A percentile compares a stretch with the other conserved stretches of the same genome.
Evolutionary conservation across 92 coral and sea anemone species (phyloP).

Genomic region (Micromussa lordhowensis): DNA sequence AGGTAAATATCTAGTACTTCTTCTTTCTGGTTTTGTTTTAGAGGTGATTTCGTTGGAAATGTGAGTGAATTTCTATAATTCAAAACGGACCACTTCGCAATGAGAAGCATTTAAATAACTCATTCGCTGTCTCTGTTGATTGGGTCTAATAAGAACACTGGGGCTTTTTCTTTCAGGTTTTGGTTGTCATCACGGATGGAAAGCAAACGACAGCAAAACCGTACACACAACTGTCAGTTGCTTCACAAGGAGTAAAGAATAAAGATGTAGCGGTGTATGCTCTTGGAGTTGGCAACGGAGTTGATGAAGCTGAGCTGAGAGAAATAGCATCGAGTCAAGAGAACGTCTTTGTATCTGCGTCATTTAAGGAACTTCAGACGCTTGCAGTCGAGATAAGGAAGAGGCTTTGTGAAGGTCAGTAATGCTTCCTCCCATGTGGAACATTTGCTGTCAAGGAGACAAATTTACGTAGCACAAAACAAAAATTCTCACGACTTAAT

Average conservation of each 20-base stretch:
- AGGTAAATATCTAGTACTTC: too few relatives aligned
- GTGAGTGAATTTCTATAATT: too few relatives aligned
- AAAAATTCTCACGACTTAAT: too few relatives aligned
- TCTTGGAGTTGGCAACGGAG: conserved; percentile 57
- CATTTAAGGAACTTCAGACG: conserved; percentile 25
- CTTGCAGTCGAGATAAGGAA: conserved; percentile 7
- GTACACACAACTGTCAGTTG: conserved; percentile 37
- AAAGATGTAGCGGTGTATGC: conserved; percentile 62
- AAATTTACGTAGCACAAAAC: too few relatives aligned
- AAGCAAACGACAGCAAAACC: conserved; percentile 51
- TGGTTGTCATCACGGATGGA: conserved; percentile 63
- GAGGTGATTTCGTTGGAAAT: too few relatives aligned
- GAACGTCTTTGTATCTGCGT: conserved; percentile 30
- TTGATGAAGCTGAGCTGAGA: conserved; percentile 41
- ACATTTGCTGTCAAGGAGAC: too few relatives aligned
- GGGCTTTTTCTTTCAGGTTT: conserved; percentile 10
- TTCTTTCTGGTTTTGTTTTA: too few relatives aligned
- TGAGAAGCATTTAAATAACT: too few relatives aligned
- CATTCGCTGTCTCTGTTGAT: too few relatives aligned
- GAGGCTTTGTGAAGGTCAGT: conserved; percentile 19
- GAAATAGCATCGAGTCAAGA: conserved; percentile 62
- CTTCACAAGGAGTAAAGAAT: conserved; percentile 40
- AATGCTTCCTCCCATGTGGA: too few relatives aligned
- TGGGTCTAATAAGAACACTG: too few relatives aligned
- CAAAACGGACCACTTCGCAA: too few relatives aligned